These are phyloP conservation scores for Microplitis demolitor DNA, from an alignment of 1,140 invertebrate species.

Conservation along the genomic window DNA sequence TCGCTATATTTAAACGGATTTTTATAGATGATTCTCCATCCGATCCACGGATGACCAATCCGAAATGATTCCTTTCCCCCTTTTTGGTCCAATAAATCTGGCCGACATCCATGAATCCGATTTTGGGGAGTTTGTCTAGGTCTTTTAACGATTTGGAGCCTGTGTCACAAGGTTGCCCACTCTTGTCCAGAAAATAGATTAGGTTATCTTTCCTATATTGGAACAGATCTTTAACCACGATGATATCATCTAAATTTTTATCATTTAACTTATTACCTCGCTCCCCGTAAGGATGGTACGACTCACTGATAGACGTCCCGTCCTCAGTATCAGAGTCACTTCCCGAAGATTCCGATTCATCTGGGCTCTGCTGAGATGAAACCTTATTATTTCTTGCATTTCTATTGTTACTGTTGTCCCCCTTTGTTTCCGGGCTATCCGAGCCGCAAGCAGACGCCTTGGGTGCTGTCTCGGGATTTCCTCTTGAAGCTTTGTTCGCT, in stretches of 20 bases:
- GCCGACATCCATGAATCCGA: background rate
- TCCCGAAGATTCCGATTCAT: too few relatives aligned
- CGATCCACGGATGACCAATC: background rate
- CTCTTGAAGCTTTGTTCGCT: too few relatives aligned
- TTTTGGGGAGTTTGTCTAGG: background rate
- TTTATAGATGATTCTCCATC: background rate
- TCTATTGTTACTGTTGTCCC: too few relatives aligned
- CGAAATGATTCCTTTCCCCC: background rate
- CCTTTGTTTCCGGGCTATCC: too few relatives aligned
- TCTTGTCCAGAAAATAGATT: background rate
- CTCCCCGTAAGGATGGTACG: too few relatives aligned
- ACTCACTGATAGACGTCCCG: too few relatives aligned
- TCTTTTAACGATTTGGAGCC: background rate
- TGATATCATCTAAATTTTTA: background rate
- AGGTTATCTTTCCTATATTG: constrained; percentile 9
- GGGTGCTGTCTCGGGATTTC: too few relatives aligned
- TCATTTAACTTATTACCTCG: background rate
- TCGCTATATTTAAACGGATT: background rate
- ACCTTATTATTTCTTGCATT: too few relatives aligned
- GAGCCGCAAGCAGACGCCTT: too few relatives aligned
- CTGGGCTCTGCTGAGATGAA: too few relatives aligned
- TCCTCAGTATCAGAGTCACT: too few relatives aligned
- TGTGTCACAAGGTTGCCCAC: background rate
- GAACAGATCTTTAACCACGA: constrained; percentile 1
- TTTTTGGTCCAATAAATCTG: background rate